Evolutionary conservation across 2,888 invertebrate species (phyloP), one percentile per base, ranked within the genome.

Genomic region (Cheilosia grossa): DNA sequence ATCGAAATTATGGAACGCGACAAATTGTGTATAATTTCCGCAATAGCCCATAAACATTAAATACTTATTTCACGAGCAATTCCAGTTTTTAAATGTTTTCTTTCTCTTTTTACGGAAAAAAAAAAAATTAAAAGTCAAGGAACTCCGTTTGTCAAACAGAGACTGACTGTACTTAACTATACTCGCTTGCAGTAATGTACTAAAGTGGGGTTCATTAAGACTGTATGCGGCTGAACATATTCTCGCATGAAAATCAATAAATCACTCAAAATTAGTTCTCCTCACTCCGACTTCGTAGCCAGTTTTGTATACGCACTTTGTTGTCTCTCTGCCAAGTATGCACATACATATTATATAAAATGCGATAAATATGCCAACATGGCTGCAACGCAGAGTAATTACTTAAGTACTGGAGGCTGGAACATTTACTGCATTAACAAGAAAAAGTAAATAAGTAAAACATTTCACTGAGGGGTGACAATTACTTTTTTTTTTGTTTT

Each of bases 61-160:
- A 47, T 47, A 47, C 37, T 9, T 15, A 49, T 37, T 58, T 24
- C 17, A 44, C 58, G 51, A 21, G 37, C 49, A 66, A 59, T 51
- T 66, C 75, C 44, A 66, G 64, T 61, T 54, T 63, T 9, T 2
- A 9, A 9, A 30, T 30, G 21, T 13, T 13, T 49, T 49, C 9
- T 49, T 13, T 49, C 9, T 49, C 21, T 49, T 49, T 66, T 59
- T 56, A 42, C 78, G 72, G 82, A 72, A 72, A 78, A 63, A 27
- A 27, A 56, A 61, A 51, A 64, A 56, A 64, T 59, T 54, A 82
- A 82, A 82, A 78, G 78, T 82, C 82, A 82, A 82, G 82, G 82
- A 79, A 79, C 78, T 73, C 66, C 69, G 70, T 82, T 82, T 82
- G 61, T 82, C 78, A 82, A 79, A 78, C 72, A 69, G 73, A 73